Conservation (phyloP, 2,888 invertebrate species). For the Lepetodrilus schrolli region DNA sequence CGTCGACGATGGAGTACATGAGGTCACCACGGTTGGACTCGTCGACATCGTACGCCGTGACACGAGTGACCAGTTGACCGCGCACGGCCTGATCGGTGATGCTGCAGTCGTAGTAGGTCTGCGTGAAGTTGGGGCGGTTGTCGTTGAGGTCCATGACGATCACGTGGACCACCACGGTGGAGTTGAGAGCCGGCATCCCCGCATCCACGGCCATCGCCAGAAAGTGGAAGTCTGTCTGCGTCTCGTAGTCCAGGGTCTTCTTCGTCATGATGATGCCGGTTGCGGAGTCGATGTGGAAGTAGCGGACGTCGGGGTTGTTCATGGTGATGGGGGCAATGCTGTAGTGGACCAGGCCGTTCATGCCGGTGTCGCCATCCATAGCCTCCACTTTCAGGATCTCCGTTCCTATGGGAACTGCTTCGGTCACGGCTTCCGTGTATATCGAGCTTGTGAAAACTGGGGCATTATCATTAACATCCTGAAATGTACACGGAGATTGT, state of each 20-base stretch:
- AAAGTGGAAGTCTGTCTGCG: constrained; percentile 82
- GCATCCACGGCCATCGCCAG: constrained; percentile 87
- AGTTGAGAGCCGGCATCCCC: constrained; percentile 87
- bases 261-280: constrained; percentile 85
- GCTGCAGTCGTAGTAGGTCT: constrained; percentile 82
- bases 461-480: constrained; percentile 77
- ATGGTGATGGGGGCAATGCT: constrained; percentile 78
- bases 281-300: constrained; percentile 85
- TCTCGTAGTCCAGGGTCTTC: constrained; percentile 67
- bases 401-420: constrained; percentile 71
- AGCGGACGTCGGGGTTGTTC: constrained; percentile 78
- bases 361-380: constrained; percentile 68
- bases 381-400: constrained; percentile 70
- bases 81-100: constrained; percentile 88
- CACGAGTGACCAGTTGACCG: constrained; percentile 90
- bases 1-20: constrained; percentile 87
- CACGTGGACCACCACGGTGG: constrained; percentile 89
- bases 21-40: constrained; percentile 83
- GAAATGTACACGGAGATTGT: too few relatives aligned
- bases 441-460: constrained; percentile 66
- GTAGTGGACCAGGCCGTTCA: constrained; percentile 80
- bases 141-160: constrained; percentile 89
- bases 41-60: constrained; percentile 88
- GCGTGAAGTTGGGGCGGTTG: constrained; percentile 81
- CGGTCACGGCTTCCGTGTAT: constrained; percentile 70